phyloP scores from a whole-genome alignment of 2,888 invertebrate species.

The Andrena haemorrhoa region DNA sequence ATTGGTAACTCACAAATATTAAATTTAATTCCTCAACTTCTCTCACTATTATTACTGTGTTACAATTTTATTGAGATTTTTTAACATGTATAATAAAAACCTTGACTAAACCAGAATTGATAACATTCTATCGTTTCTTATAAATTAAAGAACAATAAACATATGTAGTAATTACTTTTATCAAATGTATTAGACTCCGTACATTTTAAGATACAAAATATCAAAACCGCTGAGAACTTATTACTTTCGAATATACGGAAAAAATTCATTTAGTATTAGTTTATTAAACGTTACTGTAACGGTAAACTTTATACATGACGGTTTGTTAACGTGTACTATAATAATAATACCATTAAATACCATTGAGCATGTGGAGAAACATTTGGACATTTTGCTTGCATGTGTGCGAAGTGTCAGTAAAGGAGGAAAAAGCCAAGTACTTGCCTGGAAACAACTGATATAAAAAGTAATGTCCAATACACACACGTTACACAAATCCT shows the following conservation, averaged over 20 bases:
- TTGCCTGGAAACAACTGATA: slow-evolving; percentile 88
- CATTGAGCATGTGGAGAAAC: neutral
- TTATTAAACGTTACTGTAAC: too few relatives aligned
- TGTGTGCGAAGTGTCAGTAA: slow-evolving; percentile 42
- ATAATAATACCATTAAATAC: too few relatives aligned
- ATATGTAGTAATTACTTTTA: neutral
- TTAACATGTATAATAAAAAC: neutral
- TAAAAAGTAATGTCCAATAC: slow-evolving; percentile 88
- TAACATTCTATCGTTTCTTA: too few relatives aligned
- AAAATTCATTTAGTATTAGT: neutral
- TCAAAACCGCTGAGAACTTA: neutral
- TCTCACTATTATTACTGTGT: neutral
- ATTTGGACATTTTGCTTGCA: neutral
- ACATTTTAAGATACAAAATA: neutral
- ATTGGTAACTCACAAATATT: too few relatives aligned
- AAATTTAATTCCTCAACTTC: neutral
- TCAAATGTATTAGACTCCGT: too few relatives aligned
- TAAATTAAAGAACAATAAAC: neutral
- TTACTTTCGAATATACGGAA: slow-evolving; percentile 3
- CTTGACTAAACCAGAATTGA: too few relatives aligned
- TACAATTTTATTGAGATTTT: neutral
- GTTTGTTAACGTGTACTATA: slow-evolving; percentile 1
- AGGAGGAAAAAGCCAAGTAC: slow-evolving; percentile 52
- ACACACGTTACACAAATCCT: slow-evolving; percentile 87
- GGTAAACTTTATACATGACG: neutral